A percentile compares a stretch with the other conserved stretches of the same genome.
Conservation (phyloP, 37 sponge, comb jelly and placozoan species). For the Dysidea cf. avara region DNA sequence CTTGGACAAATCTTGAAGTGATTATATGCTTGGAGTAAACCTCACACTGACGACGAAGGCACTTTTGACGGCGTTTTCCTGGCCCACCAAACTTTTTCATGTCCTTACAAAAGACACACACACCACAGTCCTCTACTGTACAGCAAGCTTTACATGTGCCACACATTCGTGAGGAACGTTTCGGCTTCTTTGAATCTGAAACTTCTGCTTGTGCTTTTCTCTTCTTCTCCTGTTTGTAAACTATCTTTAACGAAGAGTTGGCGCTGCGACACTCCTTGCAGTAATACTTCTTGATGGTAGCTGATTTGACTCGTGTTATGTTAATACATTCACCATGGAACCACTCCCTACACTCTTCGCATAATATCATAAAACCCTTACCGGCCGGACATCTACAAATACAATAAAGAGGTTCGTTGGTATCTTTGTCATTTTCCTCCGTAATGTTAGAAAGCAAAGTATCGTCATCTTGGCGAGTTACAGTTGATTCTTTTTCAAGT, state of each 20-base stretch:
- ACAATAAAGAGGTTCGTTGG: no score
- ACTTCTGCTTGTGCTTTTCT: conserved; percentile 9
- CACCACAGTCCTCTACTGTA: conserved; percentile 57
- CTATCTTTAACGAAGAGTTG: conserved; percentile 33
- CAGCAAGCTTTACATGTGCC: conserved; percentile 74
- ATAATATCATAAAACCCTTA: conserved; percentile 41
- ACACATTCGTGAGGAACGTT: conserved; percentile 59
- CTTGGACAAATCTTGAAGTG: no score
- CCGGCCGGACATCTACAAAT: conserved; percentile 19
- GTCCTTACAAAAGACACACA: conserved; percentile 81
- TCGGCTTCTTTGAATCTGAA: conserved; percentile 11
- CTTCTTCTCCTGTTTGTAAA: no score
- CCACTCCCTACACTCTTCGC: conserved; percentile 51
- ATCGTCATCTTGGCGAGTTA: no score
- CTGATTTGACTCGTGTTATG: conserved; percentile 46
- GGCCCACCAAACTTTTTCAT: conserved; percentile 87
- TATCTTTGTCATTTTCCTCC: no score
- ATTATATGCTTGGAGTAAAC: no score
- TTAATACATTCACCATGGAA: conserved; percentile 79
- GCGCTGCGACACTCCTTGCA: conserved; percentile 53
- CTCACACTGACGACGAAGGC: conserved; percentile 75
- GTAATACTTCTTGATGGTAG: conserved; percentile 50
- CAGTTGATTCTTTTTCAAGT: no score
- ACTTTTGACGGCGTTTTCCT: conserved; percentile 73
- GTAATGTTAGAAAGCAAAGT: no score